phyloP scores from a whole-genome alignment of 2,888 invertebrate genomes.

The Lapara coniferarum region DNA sequence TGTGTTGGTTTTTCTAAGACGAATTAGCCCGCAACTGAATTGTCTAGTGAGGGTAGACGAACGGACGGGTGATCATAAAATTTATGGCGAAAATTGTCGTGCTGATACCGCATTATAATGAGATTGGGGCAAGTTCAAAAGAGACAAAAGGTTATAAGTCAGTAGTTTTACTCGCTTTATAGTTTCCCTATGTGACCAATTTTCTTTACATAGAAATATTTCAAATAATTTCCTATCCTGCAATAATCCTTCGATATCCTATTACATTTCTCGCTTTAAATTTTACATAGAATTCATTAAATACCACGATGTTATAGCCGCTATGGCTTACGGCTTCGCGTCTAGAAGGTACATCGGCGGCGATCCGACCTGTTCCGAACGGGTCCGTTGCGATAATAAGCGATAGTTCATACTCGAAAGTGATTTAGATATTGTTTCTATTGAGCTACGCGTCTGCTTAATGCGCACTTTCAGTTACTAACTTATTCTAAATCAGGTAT shows the following conservation, averaged over 20 bases:
- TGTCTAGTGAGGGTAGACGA: too few relatives aligned
- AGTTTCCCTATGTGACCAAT: too few relatives aligned
- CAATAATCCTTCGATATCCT: too few relatives aligned
- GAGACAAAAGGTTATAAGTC: too few relatives aligned
- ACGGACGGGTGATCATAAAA: too few relatives aligned
- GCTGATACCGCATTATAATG: too few relatives aligned
- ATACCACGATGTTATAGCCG: neutral
- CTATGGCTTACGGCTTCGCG: neutral
- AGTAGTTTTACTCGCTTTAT: too few relatives aligned
- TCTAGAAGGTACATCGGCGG: constrained; percentile 9
- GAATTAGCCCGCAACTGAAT: too few relatives aligned
- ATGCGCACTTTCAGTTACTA: constrained; percentile 30
- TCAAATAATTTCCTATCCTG: neutral
- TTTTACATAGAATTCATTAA: neutral
- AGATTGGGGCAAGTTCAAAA: too few relatives aligned
- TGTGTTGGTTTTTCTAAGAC: too few relatives aligned
- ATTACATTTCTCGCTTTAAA: too few relatives aligned
- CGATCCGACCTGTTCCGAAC: constrained; percentile 48
- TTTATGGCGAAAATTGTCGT: too few relatives aligned
- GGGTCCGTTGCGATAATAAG: constrained; percentile 56
- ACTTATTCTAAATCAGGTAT: neutral
- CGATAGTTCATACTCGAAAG: constrained; percentile 58
- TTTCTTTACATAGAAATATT: neutral
- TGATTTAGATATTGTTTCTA: constrained; percentile 56
- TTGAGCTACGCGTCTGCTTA: constrained; percentile 27